Evolutionary conservation across 2,888 invertebrate species (phyloP), one percentile per base, ranked within the genome.

Genomic region (Cerceris ruficornis): DNA sequence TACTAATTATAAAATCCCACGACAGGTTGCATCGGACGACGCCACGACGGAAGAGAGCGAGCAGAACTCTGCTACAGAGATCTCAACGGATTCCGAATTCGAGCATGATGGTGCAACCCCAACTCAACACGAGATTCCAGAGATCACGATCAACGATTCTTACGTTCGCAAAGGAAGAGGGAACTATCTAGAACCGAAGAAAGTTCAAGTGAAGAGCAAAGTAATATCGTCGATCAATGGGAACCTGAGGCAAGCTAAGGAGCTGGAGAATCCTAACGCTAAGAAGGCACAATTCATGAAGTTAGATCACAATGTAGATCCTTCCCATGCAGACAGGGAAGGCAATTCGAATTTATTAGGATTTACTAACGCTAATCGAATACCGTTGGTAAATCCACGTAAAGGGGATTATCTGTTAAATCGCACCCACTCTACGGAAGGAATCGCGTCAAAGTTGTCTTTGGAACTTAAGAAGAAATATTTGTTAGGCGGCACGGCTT

Each of bases 1-100:
- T 39, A 43, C 8, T 69, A 68, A 80, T 41, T n/a, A 13, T 0
- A 5, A 7, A 68, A 2, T 80, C 52, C 54, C 55, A 77, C 90
- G 92, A 57, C 92, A 96, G 96, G 94, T 95, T 86, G 95, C 95
- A 84, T 95, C 95, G 75, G 95, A 95, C 86, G 95, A 95, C 59
- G 93, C 93, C 80, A 93, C 94, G 80, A 95, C 95, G 85, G 95
- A 95, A 87, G 95, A 95, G 83, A 96, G 96, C 86, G 95, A 95
- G 83, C 95, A 96, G 84, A 97, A 97, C 87, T 97, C 97, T 7
- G 97, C 97, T 2, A 98, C 98, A 0, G 98, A 98, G 93, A 98
- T 98, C 86, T 97, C 97, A 61, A 98, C 98, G 0, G 98, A 98
- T 93, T 98, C 98, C 41, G 98, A 98, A 93, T 98, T 98, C 90